Percentiles rank a stretch among this genome's conserved stretches.
Evolutionary conservation across 2,888 invertebrate genomes (phyloP).

Genomic region (Dastarcus helophoroides): DNA sequence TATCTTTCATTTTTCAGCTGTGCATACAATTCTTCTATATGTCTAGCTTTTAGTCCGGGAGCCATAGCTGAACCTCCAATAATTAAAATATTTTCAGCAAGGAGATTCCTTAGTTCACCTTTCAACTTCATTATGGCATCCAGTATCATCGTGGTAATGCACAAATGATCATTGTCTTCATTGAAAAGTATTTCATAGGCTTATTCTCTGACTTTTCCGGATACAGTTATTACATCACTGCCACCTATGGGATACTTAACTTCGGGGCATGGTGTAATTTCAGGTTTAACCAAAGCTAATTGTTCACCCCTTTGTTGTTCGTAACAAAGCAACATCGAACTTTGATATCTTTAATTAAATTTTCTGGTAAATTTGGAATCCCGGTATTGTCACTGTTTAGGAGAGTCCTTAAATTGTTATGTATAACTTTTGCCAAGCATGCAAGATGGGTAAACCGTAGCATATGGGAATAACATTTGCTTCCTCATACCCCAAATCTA

Average conservation of each 20-base stretch:
- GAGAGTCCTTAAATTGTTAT: too few relatives aligned
- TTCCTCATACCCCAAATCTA: conserved; percentile 82
- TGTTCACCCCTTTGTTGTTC: conserved; percentile 53
- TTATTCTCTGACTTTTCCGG: conserved; percentile 64
- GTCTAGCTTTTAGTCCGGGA: conserved; percentile 70
- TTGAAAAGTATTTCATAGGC: conserved; percentile 79
- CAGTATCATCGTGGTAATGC: conserved; percentile 74
- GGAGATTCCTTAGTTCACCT: conserved; percentile 62
- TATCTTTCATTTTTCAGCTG: conserved; percentile 54
- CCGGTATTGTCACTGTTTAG: too few relatives aligned
- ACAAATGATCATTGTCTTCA: conserved; percentile 69
- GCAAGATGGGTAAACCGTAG: conserved; percentile 75
- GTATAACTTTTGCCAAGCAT: conserved; percentile 72
- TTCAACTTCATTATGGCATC: conserved; percentile 75
- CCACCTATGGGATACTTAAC: conserved; percentile 58
- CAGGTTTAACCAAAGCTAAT: conserved; percentile 37
- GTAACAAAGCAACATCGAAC: conserved; percentile 85
- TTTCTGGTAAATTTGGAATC: too few relatives aligned
- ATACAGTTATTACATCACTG: conserved; percentile 49
- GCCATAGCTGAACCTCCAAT: conserved; percentile 79
- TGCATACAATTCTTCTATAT: conserved; percentile 62
- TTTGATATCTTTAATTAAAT: too few relatives aligned
- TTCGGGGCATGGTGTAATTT: conserved; percentile 43
- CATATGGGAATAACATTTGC: conserved; percentile 72
- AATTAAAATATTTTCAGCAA: conserved; percentile 76